Base-by-base conservation (phyloP, 2,888 invertebrate genomes). In the Schizaphis graminum region DNA sequence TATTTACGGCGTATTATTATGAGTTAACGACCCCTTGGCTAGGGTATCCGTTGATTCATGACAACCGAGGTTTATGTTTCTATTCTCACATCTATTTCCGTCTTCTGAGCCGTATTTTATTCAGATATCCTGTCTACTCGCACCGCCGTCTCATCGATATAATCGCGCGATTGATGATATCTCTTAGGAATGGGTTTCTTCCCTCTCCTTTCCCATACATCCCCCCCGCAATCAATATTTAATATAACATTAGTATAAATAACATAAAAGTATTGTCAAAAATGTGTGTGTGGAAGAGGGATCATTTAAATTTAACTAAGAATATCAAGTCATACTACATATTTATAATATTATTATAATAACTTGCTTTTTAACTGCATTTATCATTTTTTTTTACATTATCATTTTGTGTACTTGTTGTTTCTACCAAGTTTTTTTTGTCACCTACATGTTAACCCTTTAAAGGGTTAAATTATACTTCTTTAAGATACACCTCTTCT, bases 211-310 rank as follows among this genome's bases (percentile, higher is more conserved):
- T 53, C 77, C n/a, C 13, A 11, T n/a, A 24, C 57, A 21, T 11
- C 44, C 47, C 24, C 2, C 44, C 49, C 28, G 61, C 41, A 88
- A 88, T 92, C 87, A 87, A 67, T 92, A 92, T 92, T 87, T 61
- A 41, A 53, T 87, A n/a, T 88, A 53, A 35, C 53, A 41, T 53
- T 53, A 86, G 11, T 56, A 44, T 91, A 91, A 57, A 86, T 47
- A 86, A 57, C 91, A 49, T 77, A 21, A 8, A 35, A 41, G 7
- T 3, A 35, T 44, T 85, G 41, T 56, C 26, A 13, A 77, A 77
- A 77, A 28, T 26, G 24, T 77, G 49, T 49, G 49, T 35, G 49
- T 35, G 88, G 41, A 3, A 3, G 87, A 5, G 49, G 49, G 67
- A 1, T 41, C 28, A 84, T 91, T 84, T 84, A 21, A 84, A 56